Evolutionary conservation across 2,797 vertebrate genomes (phyloP), one percentile per base, ranked within the genome.

Genomic region (Phyllotis vaccarum): DNA sequence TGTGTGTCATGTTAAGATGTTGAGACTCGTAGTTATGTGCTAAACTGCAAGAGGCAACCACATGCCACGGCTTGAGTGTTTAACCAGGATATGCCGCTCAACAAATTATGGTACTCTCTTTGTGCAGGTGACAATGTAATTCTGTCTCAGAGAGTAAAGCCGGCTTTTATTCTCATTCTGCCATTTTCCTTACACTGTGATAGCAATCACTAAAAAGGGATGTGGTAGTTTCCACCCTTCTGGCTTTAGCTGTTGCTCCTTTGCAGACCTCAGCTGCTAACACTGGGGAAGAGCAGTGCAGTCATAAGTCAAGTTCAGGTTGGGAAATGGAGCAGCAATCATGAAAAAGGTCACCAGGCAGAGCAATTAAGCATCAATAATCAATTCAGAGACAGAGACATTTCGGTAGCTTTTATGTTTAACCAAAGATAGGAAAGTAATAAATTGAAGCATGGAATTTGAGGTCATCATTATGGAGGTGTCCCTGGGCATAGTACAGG

Each of bases 351-450:
- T 54, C 27, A 62, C 94, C 74, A 88, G 62, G 56, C 29, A 56
- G 60, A 62, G 40, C 34, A 90, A 83, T 74, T 6, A 76, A 66
- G 81, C n/a, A 56, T 16, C 40, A 85, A 96, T 7, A 91, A 52
- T 76, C 46, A 68, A 68, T 96, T 87, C 40, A 66, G 75, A 75
- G 74, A 95, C 37, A 49, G 74, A 93, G 78, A 37, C 14, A 0
- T 96, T 95, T 89, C 43, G 89, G 88, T 76, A 94, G 93, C 64
- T 95, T 29, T 93, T 91, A 85, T 83, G 83, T 95, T 75, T 81
- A 89, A 60, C 91, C 85, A 95, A 89, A 97, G 24, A 95, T 5
- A 96, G 85, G 85, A 93, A 89, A 43, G 66, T 86, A 66, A 66
- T 60, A n/a, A 90, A 86, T 19, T 80, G n/a, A 52, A 40, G 52